Evolutionary conservation across 2,888 invertebrate species (phyloP), one percentile per base, ranked within the genome.

Genomic region (Noctua janthina): DNA sequence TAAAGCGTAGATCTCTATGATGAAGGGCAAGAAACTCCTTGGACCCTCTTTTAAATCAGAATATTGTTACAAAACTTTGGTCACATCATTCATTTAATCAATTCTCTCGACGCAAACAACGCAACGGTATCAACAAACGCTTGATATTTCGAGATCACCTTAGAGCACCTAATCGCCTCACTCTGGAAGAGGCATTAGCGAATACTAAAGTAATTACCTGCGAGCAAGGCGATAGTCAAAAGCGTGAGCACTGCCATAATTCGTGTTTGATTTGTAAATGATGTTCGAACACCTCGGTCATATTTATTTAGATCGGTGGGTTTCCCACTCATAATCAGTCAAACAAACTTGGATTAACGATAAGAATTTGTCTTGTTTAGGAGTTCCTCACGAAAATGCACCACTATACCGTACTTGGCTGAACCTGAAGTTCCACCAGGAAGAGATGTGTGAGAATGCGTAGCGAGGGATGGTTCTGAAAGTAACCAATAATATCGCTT

Each of bases 191-290:
- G 11, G 54, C 23, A 23, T 10, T 54, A 23, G 2, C 7, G 8
- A 23, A 20, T 8, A 8, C 20, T 54, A 10, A 54, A 54, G 4
- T 39, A 51, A 39, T 70, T 78, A 90, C 90, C 90, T 87, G 89
- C 90, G 2, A 88, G 46, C 23, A 89, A 73, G 11, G 68, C 81
- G 43, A 90, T 20, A 23, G 76, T 76, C 15, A 88, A 49, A 10
- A 88, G 77, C 1, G 74, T 29, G 29, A 23, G 51, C 49, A 71
- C 74, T n/a, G 79, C 74, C 88, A 88, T 88, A 6, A 2, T 62
- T 29, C 7, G 29, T 62, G 49, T 80, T 85, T 59, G 49, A 56
- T 81, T 84, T 62, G 56, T n/a, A 69, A 67, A 35, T 46, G 51
- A 70, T 76, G 67, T 23, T 73, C 23, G 10, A 68, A 35, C 73